These are phyloP conservation scores for Lordiphosa andalusiaca DNA, from an alignment of 2,888 invertebrate genomes.

Conservation along the genomic window DNA sequence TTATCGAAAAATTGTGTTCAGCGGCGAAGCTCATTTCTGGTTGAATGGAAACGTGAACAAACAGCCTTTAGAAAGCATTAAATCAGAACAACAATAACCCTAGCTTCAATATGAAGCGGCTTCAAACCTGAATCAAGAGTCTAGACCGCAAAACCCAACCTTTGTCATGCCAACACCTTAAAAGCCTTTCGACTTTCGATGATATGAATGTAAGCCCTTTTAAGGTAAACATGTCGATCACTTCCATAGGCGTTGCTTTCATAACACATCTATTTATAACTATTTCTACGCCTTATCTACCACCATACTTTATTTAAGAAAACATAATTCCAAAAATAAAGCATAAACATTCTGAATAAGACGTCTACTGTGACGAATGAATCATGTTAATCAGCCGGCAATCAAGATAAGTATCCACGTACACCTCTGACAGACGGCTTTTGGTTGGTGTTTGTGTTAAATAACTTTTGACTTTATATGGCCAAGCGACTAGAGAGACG, in stretches of 20 bases:
- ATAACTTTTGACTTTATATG: conserved; percentile 45
- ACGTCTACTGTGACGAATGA: conserved; percentile 25
- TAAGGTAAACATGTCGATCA: conserved; percentile 3
- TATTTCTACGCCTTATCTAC: conserved; percentile 1
- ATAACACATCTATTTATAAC: conserved; percentile 5
- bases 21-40: too few relatives aligned
- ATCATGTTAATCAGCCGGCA: conserved; percentile 26
- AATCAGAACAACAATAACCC: too few relatives aligned
- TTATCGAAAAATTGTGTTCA: too few relatives aligned
- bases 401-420: conserved; percentile 29
- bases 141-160: too few relatives aligned
- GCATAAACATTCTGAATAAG: conserved; percentile 21
- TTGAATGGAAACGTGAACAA: too few relatives aligned
- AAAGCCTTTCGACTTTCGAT: conserved; percentile 6
- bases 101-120: too few relatives aligned
- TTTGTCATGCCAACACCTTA: conserved; percentile 2
- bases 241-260: neutral
- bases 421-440: conserved; percentile 24
- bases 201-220: conserved; percentile 14
- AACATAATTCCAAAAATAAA: conserved; percentile 2
- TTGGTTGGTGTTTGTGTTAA: conserved; percentile 3
- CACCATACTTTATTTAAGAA: neutral
- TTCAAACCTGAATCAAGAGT: too few relatives aligned
- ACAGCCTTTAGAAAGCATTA: too few relatives aligned
- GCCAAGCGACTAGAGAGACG: conserved; percentile 46